Evolutionary conservation across 2,888 invertebrate species (phyloP).

Genomic region (Drosophila kuntzei): DNA sequence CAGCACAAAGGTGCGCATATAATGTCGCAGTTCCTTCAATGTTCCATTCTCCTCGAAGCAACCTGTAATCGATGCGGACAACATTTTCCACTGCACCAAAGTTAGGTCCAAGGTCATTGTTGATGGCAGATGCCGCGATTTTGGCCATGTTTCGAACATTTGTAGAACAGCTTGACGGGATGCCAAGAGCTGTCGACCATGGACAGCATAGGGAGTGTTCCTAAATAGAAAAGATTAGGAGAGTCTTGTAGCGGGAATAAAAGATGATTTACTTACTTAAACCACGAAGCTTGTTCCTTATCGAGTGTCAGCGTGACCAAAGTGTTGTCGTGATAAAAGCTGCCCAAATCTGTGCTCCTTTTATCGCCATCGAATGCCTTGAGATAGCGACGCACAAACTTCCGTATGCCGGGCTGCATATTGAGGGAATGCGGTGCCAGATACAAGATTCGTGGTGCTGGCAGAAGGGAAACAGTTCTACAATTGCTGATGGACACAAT

Average conservation of each 20-base stretch:
- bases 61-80: conserved; percentile 40
- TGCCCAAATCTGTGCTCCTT: conserved; percentile 9
- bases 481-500: conserved; percentile 31
- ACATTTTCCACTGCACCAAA: conserved; percentile 11
- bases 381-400: conserved; percentile 39
- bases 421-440: conserved; percentile 15
- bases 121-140: conserved; percentile 31
- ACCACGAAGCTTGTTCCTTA: conserved; percentile 17
- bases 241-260: background rate
- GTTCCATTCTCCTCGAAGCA: conserved; percentile 29
- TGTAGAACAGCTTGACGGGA: conserved; percentile 17
- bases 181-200: conserved; percentile 14
- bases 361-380: conserved; percentile 41
- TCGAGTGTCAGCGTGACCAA: conserved; percentile 30
- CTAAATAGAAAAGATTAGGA: conserved; percentile 12
- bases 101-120: conserved; percentile 50
- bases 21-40: conserved; percentile 15
- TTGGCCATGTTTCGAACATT: conserved; percentile 44
- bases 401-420: conserved; percentile 12
- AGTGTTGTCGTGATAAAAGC: conserved; percentile 31
- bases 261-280: conserved; percentile 23
- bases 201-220: conserved; percentile 22
- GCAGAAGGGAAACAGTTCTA: conserved; percentile 31
- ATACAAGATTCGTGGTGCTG: conserved; percentile 25
- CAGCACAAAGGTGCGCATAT: conserved; percentile 43